Evolutionary conservation across 2,113 vertebrate species (phyloP).

Genomic region (Porphyrio hochstetteri): DNA sequence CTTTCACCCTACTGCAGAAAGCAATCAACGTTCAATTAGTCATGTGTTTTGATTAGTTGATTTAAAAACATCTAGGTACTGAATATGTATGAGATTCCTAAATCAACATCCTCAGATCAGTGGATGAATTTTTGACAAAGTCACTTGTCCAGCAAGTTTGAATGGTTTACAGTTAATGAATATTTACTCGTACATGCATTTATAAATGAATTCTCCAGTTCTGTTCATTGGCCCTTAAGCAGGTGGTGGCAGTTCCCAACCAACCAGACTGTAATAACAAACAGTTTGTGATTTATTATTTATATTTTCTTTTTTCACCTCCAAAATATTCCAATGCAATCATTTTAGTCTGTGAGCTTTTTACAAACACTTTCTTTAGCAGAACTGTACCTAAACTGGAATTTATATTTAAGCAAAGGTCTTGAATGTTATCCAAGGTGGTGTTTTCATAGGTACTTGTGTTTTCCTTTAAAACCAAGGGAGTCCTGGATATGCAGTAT

Average conservation of each 20-base stretch:
- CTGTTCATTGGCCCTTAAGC: background rate
- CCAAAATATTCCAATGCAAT: background rate
- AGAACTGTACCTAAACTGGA: background rate
- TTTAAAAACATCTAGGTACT: slow-evolving; percentile 52
- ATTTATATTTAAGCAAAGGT: background rate
- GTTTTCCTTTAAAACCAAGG: background rate
- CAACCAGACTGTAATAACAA: background rate
- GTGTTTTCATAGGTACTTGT: background rate
- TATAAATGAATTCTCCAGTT: background rate
- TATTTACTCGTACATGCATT: background rate
- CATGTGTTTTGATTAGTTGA: slow-evolving; percentile 69
- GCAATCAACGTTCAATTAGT: slow-evolving; percentile 75
- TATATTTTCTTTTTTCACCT: background rate
- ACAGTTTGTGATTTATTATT: rapidly evolving
- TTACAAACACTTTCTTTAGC: background rate
- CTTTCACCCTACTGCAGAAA: slow-evolving; percentile 62
- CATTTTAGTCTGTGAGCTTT: background rate
- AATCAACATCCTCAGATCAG: slow-evolving; percentile 37
- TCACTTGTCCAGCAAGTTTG: slow-evolving; percentile 60
- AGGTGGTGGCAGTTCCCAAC: background rate
- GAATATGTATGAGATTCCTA: slow-evolving; percentile 70
- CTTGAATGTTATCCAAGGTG: background rate
- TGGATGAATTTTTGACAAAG: background rate
- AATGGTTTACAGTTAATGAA: slow-evolving; percentile 36
- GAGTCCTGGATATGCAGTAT: background rate